Base-by-base conservation (phyloP, 2,797 vertebrate species). In the Onychomys torridus region DNA sequence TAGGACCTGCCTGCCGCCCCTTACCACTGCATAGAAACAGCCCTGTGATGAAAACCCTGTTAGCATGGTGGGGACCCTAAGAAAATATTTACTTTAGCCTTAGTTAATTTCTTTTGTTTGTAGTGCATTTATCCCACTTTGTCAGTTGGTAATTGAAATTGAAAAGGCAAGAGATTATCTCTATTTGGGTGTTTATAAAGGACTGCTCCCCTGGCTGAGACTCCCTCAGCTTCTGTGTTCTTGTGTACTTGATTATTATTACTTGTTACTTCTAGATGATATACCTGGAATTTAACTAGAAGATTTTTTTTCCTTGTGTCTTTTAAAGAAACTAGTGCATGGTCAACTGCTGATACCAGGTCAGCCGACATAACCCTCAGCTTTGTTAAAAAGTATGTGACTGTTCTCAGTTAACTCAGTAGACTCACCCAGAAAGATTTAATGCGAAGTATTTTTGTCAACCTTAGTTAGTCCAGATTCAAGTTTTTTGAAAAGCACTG, bases 61-160 rank as follows among this genome's bases (percentile, higher is more conserved):
- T 87, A 97, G 55, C 40, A 12, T 8, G 21, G 59, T 61, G 34
- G 43, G 32, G 2, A 32, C 7, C 32, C 52, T 89, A 92, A 91
- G 87, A 89, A 96, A 95, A 84, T 78, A 87, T 96, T 97, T 81
- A 89, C 93, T 93, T 89, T 82, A 49, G 46, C 89, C 97, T 94
- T 89, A 92, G 84, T 93, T 96, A 59, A 89, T 94, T 87, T 94
- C 75, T 94, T 97, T 96, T 97, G 89, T 97, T 96, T 96, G 94
- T 87, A 43, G n/a, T 89, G 49, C 40, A 91, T 25, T 96, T 96
- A 79, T 96, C 96, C 88, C 82, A 96, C 37, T 83, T 93, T 90
- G 32, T 95, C 90, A 93, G 71, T 89, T 97, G 77, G 91, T 96
- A 97, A 87, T 16, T 98, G 93, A 63, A 97, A 89, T 59, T 76